Evolutionary conservation across 2,888 invertebrate genomes (phyloP), one percentile per base, ranked within the genome.

Genomic region (Chymomyza procnemis): DNA sequence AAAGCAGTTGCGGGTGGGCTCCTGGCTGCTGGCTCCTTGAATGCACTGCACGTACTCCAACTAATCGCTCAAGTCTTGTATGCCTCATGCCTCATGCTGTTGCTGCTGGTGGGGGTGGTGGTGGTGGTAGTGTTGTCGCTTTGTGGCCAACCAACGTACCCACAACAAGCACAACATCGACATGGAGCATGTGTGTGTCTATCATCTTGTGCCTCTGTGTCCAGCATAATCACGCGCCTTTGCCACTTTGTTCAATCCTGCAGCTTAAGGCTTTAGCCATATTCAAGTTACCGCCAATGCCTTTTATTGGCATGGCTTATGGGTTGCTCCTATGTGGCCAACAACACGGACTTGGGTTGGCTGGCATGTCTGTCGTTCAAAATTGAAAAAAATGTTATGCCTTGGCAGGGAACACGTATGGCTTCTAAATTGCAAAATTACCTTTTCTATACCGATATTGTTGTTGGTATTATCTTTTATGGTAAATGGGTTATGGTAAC

Each of bases 11-110:
- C 26, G 4, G 26, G 6, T 26, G 26, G 26, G 26, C 26, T 26
- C 1, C 26, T 2, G 26, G 26, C 26, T 26, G 6, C 5, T 12
- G 12, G 34, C 12, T 41, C 34, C 34, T 41, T 41, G 12, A 9
- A 41, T 88, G 80, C 83, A 73, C 14, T 61, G 77, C 85, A 88
- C 87, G 87, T 87, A 67, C 71, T 74, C 70, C 72, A 83, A 76
- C 88, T 86, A 86, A 86, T 88, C 85, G 88, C 83, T 88, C 85
- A 86, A 87, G 86, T 84, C 86, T 74, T 86, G 87, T 81, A 87
- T 79, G 77, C 75, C 85, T 55, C 67, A 57, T 41, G 58, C 30
- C n/a, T n/a, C n/a, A n/a, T n/a, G n/a, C n/a, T n/a, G n/a, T n/a
- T n/a, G n/a, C n/a, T n/a, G n/a, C n/a, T n/a, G n/a, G n/a, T n/a